A percentile compares a stretch with the other conserved stretches of the same genome.
Evolutionary conservation across 2,113 vertebrate species (phyloP).

Genomic region (Sylvia atricapilla): DNA sequence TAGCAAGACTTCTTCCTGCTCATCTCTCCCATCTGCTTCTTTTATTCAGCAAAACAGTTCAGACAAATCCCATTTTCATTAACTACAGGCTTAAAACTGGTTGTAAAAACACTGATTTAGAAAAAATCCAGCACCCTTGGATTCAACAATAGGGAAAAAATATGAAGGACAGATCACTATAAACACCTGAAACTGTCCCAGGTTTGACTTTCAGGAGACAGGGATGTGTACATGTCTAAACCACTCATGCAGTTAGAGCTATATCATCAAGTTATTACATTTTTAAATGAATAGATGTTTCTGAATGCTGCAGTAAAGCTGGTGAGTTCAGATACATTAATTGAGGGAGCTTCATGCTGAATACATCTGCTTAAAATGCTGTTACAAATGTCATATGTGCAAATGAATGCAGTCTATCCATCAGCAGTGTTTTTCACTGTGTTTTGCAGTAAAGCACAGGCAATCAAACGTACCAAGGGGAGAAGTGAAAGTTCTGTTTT

Average conservation of each 20-base stretch:
- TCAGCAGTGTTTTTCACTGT: neutral
- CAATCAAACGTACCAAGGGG: neutral
- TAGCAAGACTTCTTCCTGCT: neutral
- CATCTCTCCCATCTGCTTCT: neutral
- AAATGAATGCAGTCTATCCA: neutral
- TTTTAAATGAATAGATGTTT: neutral
- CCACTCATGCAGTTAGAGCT: neutral
- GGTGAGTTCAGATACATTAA: neutral
- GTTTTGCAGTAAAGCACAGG: neutral
- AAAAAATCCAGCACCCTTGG: neutral
- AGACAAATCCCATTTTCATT: neutral
- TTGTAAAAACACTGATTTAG: neutral
- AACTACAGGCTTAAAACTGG: neutral
- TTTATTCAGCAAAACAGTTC: neutral
- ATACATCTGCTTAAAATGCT: neutral
- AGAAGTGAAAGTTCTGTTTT: neutral
- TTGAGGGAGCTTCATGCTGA: neutral
- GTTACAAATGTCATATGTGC: neutral
- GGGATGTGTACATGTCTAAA: neutral
- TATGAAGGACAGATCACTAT: neutral
- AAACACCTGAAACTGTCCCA: neutral
- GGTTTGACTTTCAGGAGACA: neutral
- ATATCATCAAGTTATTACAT: neutral
- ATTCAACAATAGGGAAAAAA: neutral
- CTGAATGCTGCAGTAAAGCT: neutral